Conservation (phyloP, 2,113 vertebrate genomes). For the Mustela lutreola region DNA sequence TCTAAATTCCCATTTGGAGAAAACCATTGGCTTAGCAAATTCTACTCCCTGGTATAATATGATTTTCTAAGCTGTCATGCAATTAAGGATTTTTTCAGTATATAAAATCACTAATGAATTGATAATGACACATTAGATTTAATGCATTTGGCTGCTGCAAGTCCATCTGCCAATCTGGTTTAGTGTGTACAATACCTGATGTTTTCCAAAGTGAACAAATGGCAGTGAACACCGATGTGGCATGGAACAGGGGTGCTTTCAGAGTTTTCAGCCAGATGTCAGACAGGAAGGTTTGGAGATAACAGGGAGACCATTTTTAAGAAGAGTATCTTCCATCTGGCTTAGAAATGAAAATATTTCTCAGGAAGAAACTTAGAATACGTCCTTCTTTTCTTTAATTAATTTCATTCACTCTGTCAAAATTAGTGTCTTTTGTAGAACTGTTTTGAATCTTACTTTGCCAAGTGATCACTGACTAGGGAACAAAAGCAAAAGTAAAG, state of each 20-base stretch:
- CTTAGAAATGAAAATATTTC: conserved; percentile 33
- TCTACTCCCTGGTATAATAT: not conserved
- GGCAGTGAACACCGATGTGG: not conserved
- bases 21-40: not conserved
- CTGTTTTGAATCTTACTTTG: conserved; percentile 11
- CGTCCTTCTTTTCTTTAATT: not conserved
- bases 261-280: not conserved
- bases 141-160: conserved; percentile 2
- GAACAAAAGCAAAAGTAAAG: conserved; percentile 42
- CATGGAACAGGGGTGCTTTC: not conserved
- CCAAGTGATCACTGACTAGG: not conserved
- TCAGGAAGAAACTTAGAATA: conserved; percentile 9
- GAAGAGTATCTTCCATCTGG: not conserved
- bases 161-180: conserved; percentile 52
- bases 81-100: conserved; percentile 40
- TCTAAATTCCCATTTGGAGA: conserved; percentile 38
- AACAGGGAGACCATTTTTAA: not conserved
- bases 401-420: conserved; percentile 37
- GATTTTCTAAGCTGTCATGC: conserved; percentile 39
- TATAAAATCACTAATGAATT: conserved; percentile 17
- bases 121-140: conserved; percentile 52
- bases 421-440: not conserved
- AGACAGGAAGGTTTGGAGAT: not conserved
- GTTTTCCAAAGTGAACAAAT: not conserved
- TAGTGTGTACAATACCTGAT: not conserved